Evolutionary conservation across 2,113 vertebrate genomes (phyloP).

Genomic region (Potamarius usumacintae): DNA sequence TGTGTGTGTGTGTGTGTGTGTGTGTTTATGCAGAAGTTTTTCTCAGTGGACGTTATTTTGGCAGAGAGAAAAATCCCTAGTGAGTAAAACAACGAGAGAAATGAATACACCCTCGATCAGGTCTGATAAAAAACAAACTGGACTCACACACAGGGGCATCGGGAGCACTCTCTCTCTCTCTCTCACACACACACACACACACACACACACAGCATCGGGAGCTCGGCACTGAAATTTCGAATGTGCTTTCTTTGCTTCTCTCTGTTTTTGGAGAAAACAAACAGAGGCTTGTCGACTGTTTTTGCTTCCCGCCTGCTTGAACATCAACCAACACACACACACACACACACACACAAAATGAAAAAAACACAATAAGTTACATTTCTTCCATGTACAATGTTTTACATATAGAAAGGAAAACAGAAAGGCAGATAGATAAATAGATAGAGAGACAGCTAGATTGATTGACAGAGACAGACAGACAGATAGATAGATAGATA

Average conservation of each 20-base stretch:
- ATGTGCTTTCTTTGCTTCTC: constrained; percentile 50
- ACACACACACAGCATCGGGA: constrained; percentile 1
- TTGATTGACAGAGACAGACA: not conserved
- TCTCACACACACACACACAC: constrained; percentile 9
- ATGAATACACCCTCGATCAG: constrained; percentile 22
- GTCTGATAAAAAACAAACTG: constrained; percentile 21
- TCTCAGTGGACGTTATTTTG: not conserved
- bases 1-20: not conserved
- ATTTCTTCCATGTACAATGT: not conserved
- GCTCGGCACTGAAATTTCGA: constrained; percentile 25
- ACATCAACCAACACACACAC: constrained; percentile 11
- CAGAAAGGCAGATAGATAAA: not conserved
- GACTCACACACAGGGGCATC: constrained; percentile 10
- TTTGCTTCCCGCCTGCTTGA: constrained; percentile 12
- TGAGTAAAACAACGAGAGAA: constrained; percentile 1
- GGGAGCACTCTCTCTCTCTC: not conserved
- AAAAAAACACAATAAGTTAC: not conserved
- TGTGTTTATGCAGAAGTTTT: not conserved
- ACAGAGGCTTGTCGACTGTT: constrained; percentile 12
- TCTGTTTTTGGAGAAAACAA: constrained; percentile 36
- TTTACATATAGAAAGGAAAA: not conserved
- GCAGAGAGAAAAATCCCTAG: constrained; percentile 20
- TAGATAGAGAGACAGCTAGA: not conserved
- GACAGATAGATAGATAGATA: not conserved
- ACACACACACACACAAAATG: not conserved